Evolutionary conservation across 2,113 vertebrate species (phyloP).

Genomic region (Riparia riparia): DNA sequence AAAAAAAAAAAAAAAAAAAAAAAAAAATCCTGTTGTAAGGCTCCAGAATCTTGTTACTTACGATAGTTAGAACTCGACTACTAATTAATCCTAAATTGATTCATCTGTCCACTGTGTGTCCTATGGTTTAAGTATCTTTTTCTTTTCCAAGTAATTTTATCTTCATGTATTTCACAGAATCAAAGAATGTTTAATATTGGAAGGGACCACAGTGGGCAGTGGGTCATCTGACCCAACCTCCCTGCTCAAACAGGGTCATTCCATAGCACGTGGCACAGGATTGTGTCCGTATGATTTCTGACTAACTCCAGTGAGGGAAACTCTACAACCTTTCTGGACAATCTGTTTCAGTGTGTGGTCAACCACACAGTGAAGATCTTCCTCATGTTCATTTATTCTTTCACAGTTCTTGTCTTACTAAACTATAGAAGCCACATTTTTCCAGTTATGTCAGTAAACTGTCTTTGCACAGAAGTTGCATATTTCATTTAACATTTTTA

Average conservation of each 20-base stretch:
- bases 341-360: neutral
- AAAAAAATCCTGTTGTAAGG: neutral
- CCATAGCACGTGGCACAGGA: no score
- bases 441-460: neutral
- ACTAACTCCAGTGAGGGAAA: neutral
- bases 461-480: neutral
- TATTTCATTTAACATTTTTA: neutral
- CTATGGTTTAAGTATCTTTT: neutral
- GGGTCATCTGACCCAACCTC: neutral
- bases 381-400: neutral
- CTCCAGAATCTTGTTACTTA: neutral
- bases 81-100: neutral
- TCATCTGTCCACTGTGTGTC: neutral
- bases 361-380: rapidly evolving
- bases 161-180: neutral
- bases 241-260: neutral
- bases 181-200: neutral
- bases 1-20: neutral
- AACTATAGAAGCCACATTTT: neutral
- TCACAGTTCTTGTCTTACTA: neutral
- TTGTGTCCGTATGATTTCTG: rapidly evolving
- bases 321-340: neutral
- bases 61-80: neutral
- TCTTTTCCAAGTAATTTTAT: neutral
- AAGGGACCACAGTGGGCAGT: neutral